phyloP scores from a whole-genome alignment of 2,797 vertebrate species.

The Xiphorhynchus erythropygius region DNA sequence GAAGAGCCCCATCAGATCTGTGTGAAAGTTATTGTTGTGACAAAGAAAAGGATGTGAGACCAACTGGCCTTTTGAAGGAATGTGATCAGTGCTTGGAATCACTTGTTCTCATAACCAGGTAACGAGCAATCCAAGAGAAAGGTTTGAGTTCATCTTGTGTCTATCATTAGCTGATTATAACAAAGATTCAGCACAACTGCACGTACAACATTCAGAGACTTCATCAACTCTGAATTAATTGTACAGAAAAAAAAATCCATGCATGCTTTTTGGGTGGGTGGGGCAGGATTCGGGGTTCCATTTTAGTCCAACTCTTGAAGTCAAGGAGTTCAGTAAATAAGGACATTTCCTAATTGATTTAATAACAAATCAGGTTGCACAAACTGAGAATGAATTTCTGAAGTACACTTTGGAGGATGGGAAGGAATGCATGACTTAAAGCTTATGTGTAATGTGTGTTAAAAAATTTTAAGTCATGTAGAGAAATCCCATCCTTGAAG shows the following conservation, averaged over 20 bases:
- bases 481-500: background rate
- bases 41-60: background rate
- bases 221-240: background rate
- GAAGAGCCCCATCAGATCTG: background rate
- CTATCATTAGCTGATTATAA: background rate
- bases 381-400: background rate
- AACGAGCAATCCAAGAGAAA: background rate
- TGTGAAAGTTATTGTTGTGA: background rate
- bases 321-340: background rate
- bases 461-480: background rate
- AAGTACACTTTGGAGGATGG: background rate
- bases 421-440: background rate
- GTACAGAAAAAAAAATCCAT: background rate
- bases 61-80: background rate
- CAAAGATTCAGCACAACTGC: background rate
- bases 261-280: background rate
- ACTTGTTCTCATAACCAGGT: background rate
- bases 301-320: background rate
- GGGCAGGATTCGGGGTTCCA: background rate
- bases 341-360: background rate
- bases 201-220: background rate
- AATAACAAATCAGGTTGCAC: background rate
- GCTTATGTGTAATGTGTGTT: rapidly evolving
- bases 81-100: background rate
- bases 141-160: background rate